A percentile compares a stretch with the other conserved stretches of the same genome.
phyloP scores from a whole-genome alignment of 2,113 vertebrate species.

The Notiomystis cincta region DNA sequence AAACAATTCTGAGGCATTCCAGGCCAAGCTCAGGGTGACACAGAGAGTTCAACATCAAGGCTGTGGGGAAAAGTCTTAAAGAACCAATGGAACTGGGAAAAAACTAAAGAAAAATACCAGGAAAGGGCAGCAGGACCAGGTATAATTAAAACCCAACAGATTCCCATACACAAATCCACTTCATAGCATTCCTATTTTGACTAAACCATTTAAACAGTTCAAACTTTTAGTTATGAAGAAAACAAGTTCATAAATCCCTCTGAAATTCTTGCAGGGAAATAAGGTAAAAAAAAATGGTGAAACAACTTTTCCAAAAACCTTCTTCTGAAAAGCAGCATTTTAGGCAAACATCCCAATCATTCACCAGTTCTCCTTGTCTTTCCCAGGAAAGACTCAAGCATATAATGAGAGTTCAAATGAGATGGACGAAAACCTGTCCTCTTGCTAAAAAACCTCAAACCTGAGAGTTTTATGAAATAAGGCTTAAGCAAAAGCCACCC shows the following conservation, averaged over 20 bases:
- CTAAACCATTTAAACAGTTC: neutral
- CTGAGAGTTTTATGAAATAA: neutral
- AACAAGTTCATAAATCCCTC: neutral
- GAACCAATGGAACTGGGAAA: neutral
- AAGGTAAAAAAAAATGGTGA: neutral
- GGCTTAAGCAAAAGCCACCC: conserved; percentile 7
- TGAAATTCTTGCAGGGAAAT: neutral
- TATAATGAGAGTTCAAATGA: neutral
- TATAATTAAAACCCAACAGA: neutral
- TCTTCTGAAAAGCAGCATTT: neutral
- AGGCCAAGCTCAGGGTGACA: neutral
- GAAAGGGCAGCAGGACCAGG: neutral
- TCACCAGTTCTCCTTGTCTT: neutral
- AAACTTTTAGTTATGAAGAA: neutral
- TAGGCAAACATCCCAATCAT: neutral
- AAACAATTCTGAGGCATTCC: neutral
- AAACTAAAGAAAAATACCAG: neutral
- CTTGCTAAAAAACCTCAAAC: neutral
- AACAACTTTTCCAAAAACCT: neutral
- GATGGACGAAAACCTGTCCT: neutral
- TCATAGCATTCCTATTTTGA: neutral
- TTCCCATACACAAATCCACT: neutral
- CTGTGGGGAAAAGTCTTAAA: neutral
- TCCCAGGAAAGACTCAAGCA: neutral
- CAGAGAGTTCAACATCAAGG: neutral